Evolutionary conservation across 2,113 vertebrate species (phyloP), one percentile per base, ranked within the genome.

Genomic region (Eupsittula cactorum): DNA sequence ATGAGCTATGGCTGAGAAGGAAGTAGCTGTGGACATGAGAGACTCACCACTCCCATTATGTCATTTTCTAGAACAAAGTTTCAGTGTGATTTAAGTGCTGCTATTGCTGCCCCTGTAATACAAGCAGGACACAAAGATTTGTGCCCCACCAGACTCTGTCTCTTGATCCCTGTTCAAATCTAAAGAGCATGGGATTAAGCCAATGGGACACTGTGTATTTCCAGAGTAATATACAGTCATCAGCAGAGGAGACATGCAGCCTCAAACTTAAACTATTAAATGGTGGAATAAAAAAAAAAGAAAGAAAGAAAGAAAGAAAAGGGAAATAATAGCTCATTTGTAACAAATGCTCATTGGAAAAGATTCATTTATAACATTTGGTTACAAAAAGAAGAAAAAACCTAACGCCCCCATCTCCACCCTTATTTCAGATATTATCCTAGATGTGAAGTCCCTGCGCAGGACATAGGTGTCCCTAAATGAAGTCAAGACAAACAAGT

Each of bases 1-100:
- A 73, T 91, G 90, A 96, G 78, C 86, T 92, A 89, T 37, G 76
- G 88, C 74, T 95, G 88, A 75, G 68, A 68, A 81, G 86, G 86
- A 96, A 94, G 87, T 55, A 90, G 88, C 79, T 75, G 82, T 37
- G 50, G 93, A 93, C 82, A 70, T 88, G 47, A 93, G 71, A 93
- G 64, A 86, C 76, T 92, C 95, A 94, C 90, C 90, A 93, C 82
- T 88, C 92, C 95, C 93, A 93, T 95, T 88, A 95, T 87, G 93
- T 95, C 81, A 95, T 89, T 89, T 94, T 84, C 78, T 92, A 82
- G 81, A 78, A 50, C 55, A 81, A 94, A 83, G 62, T 77, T 90
- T 83, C 85, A 81, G 47, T 75, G 69, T 97, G 85, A 95, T 94
- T 95, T 93, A 96, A 97, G 50, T 60, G 35, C 55, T 94, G 86